phyloP scores from a whole-genome alignment of 1,140 invertebrate genomes.

The Lasioglossum albipes region DNA sequence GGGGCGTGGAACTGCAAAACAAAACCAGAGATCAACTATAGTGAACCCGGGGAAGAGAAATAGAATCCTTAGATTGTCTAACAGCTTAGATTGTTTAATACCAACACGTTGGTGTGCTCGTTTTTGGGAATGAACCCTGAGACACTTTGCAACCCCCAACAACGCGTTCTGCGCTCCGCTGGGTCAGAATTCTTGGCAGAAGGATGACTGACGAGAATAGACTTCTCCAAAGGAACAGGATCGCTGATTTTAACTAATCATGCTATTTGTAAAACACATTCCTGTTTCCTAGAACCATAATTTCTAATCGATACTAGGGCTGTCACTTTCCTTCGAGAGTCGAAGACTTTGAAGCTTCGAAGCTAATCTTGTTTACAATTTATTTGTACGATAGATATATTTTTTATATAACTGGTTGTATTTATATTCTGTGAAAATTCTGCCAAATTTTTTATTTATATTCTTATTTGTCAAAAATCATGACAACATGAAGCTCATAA shows the following conservation, averaged over 20 bases:
- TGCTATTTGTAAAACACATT: too few species aligned
- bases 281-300: too few species aligned
- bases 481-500: too few species aligned
- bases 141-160: background rate
- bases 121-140: background rate
- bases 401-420: too few species aligned
- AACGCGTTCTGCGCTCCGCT: slow-evolving; percentile 24
- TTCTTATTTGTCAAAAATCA: too few species aligned
- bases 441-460: too few species aligned
- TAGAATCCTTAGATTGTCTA: background rate
- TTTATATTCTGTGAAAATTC: too few species aligned
- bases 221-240: background rate
- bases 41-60: slow-evolving; percentile 50
- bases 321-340: too few species aligned
- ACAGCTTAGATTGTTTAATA: background rate
- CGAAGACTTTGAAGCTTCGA: too few species aligned
- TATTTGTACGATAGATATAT: too few species aligned
- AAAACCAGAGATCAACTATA: slow-evolving; percentile 61
- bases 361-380: too few species aligned
- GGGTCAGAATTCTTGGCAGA: slow-evolving; percentile 7
- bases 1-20: slow-evolving; percentile 74
- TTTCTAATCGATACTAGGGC: too few species aligned
- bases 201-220: slow-evolving; percentile 4
- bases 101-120: slow-evolving; percentile 7
- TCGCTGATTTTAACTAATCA: background rate